Percentiles rank a stretch among this genome's conserved stretches.
Evolutionary conservation across 2,888 invertebrate species (phyloP).

Genomic region (Tenthredo mesomela): DNA sequence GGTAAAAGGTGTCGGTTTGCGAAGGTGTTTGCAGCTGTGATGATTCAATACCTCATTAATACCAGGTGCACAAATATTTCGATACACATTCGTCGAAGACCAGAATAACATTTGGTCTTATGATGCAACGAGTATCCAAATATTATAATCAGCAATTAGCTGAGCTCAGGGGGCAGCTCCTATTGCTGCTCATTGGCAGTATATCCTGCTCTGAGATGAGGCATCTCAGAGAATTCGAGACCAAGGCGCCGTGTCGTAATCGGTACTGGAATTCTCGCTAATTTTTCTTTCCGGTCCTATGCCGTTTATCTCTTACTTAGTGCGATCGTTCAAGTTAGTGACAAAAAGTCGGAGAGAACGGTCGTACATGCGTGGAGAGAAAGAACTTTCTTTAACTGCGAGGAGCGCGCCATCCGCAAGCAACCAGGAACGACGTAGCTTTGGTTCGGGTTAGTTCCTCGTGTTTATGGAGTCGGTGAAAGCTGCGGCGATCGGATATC

Average conservation of each 20-base stretch:
- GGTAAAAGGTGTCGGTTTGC: neutral
- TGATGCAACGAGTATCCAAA: neutral
- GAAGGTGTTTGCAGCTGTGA: neutral
- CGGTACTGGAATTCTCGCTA: neutral
- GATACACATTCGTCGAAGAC: neutral
- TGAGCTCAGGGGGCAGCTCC: neutral
- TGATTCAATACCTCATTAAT: neutral
- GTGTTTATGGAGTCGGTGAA: conserved; percentile 69
- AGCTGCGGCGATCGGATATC: conserved; percentile 60
- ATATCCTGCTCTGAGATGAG: neutral
- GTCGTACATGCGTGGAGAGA: conserved; percentile 55
- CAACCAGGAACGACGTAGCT: conserved; percentile 56
- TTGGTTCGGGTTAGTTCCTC: conserved; percentile 63
- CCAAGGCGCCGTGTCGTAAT: neutral
- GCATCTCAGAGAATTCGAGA: neutral
- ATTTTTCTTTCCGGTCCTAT: neutral
- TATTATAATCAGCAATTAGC: neutral
- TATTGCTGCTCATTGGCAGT: conserved; percentile 16
- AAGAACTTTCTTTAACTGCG: conserved; percentile 73
- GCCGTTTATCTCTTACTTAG: neutral
- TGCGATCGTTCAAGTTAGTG: conserved; percentile 17
- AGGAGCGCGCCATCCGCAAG: conserved; percentile 56
- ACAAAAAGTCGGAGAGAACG: conserved; percentile 24
- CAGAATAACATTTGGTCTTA: neutral
- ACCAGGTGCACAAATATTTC: neutral